Conservation (phyloP, 2,888 invertebrate genomes). For the Idaea aversata region DNA sequence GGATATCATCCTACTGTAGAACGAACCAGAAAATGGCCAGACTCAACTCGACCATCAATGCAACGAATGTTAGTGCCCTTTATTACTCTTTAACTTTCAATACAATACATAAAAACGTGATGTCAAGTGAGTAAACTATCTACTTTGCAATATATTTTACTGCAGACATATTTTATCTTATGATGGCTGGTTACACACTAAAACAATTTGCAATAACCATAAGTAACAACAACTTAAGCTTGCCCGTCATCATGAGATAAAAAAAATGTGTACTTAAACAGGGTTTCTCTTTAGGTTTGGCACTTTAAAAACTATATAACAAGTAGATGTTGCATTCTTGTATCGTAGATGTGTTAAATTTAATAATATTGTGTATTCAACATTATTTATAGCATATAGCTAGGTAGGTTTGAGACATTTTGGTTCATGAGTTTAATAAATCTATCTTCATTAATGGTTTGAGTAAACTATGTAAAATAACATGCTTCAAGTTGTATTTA, state of each 20-base stretch:
- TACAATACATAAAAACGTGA: neutral
- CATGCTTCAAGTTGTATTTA: neutral
- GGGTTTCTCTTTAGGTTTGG: neutral
- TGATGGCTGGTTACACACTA: neutral
- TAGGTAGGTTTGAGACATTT: neutral
- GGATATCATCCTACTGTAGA: constrained; percentile 50
- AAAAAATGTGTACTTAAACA: neutral
- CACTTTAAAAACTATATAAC: neutral
- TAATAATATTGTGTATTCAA: neutral
- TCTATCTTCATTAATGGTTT: neutral
- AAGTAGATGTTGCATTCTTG: neutral
- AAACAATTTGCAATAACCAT: too few species aligned
- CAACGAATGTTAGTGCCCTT: constrained; percentile 4
- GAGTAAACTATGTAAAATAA: neutral
- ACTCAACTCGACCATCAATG: constrained; percentile 13
- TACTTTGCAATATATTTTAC: neutral
- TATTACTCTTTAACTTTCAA: neutral
- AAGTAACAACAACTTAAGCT: neutral
- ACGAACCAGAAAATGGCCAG: constrained; percentile 2
- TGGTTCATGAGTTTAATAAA: neutral
- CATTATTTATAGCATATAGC: neutral
- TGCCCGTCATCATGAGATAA: neutral
- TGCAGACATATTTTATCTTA: neutral
- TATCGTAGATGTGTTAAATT: neutral
- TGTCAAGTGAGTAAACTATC: neutral